Percentiles rank a stretch among this genome's conserved stretches.
Evolutionary conservation across 2,888 invertebrate genomes (phyloP).

Genomic region (Hybos culiciformis): DNA sequence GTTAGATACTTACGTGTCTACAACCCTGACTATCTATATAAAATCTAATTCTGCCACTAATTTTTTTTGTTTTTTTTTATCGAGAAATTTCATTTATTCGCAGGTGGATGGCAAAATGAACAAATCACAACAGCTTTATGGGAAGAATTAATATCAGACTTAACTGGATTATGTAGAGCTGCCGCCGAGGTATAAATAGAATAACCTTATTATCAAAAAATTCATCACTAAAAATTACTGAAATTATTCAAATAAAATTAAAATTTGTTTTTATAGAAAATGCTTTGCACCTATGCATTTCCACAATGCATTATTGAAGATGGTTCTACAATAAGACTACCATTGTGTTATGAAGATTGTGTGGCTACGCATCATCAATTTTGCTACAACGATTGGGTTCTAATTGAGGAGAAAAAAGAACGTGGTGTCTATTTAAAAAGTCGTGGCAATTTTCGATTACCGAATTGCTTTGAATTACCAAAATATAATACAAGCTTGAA

Average conservation of each 20-base stretch:
- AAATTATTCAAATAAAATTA: slow-evolving; percentile 1
- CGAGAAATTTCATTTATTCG: too few relatives aligned
- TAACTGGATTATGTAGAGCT: slow-evolving; percentile 70
- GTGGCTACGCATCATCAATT: slow-evolving; percentile 79
- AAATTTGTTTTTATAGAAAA: slow-evolving; percentile 40
- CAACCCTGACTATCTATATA: too few relatives aligned
- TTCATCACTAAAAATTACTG: neutral
- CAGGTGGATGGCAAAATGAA: slow-evolving; percentile 71
- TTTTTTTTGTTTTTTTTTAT: too few relatives aligned
- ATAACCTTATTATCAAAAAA: too few relatives aligned
- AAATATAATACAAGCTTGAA: slow-evolving; percentile 48
- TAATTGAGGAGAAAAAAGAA: slow-evolving; percentile 76
- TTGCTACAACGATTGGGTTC: slow-evolving; percentile 87
- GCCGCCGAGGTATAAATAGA: slow-evolving; percentile 56
- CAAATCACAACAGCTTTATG: slow-evolving; percentile 69
- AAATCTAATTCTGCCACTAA: too few relatives aligned
- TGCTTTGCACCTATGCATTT: slow-evolving; percentile 85
- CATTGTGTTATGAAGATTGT: slow-evolving; percentile 87
- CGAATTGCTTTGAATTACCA: slow-evolving; percentile 71
- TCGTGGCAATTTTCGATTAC: slow-evolving; percentile 74
- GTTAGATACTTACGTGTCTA: too few relatives aligned
- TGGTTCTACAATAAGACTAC: slow-evolving; percentile 54
- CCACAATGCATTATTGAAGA: slow-evolving; percentile 63
- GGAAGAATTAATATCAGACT: slow-evolving; percentile 68
- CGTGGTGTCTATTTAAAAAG: slow-evolving; percentile 64